These are phyloP conservation scores for Leptoteleia sp. DNA, from an alignment of 1,140 invertebrate genomes.

Conservation along the genomic window DNA sequence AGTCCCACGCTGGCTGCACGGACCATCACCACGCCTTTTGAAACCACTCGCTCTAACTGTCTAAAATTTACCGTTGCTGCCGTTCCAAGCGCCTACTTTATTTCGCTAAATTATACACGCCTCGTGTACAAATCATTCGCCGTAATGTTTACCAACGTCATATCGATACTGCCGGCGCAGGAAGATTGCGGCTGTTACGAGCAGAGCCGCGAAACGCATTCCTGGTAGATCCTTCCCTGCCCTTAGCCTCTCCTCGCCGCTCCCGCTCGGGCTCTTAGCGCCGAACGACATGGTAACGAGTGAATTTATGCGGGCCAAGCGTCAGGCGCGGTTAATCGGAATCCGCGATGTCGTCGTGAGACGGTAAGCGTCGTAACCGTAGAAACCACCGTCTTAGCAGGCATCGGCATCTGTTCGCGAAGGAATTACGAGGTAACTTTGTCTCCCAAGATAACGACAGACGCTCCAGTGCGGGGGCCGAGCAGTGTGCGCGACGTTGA, in stretches of 20 bases:
- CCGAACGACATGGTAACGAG: conserved; percentile 67
- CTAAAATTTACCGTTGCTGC: background rate
- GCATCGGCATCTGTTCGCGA: conserved; percentile 80
- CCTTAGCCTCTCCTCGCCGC: background rate
- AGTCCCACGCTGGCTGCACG: too few relatives aligned
- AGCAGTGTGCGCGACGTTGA: conserved; percentile 72
- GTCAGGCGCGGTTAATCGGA: conserved; percentile 68
- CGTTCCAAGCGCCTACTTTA: background rate
- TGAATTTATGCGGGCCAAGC: conserved; percentile 67
- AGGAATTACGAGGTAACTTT: conserved; percentile 81
- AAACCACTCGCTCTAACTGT: too few relatives aligned
- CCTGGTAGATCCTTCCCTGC: conserved; percentile 45
- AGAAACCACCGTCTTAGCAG: conserved; percentile 75
- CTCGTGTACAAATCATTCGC: conserved; percentile 15
- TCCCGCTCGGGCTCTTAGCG: too few relatives aligned
- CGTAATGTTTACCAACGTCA: conserved; percentile 19
- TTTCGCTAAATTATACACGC: conserved; percentile 11
- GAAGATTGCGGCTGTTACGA: conserved; percentile 33
- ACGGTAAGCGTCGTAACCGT: conserved; percentile 67
- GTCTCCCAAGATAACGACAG: conserved; percentile 78
- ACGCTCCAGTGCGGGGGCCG: conserved; percentile 72
- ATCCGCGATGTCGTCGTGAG: conserved; percentile 64
- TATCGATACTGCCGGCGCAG: conserved; percentile 19
- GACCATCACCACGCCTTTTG: too few relatives aligned
- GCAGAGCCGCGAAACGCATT: conserved; percentile 39